A percentile compares a stretch with the other conserved stretches of the same genome.
These are phyloP conservation scores for Lasioglossum baleicum DNA, from an alignment of 1,140 invertebrate genomes.

Conservation along the genomic window DNA sequence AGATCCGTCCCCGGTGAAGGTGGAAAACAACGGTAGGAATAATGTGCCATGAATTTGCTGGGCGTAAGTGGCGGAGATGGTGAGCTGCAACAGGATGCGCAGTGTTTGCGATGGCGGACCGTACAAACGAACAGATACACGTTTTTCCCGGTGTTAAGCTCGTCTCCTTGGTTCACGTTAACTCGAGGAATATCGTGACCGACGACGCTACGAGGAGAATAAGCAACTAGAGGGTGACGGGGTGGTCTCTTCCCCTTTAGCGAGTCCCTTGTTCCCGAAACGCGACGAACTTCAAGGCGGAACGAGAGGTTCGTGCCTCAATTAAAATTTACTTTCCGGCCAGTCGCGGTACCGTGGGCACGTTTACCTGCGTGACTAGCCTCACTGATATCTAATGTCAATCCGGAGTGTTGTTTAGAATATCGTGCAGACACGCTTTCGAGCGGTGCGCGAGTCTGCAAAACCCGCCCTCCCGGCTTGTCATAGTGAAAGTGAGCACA, in stretches of 20 bases:
- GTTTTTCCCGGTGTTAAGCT: not conserved
- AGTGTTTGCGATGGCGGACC: not conserved
- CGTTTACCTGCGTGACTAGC: constrained; percentile 50
- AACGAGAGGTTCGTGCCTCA: constrained; percentile 47
- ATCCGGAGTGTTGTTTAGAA: constrained; percentile 52
- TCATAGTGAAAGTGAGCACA: not conserved
- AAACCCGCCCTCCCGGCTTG: not conserved
- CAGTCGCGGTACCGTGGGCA: constrained; percentile 9
- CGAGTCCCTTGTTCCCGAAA: constrained; percentile 10
- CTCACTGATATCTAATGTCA: constrained; percentile 58
- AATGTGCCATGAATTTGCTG: too few relatives aligned
- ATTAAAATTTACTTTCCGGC: constrained; percentile 55
- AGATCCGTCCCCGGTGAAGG: too few relatives aligned
- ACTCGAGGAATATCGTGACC: not conserved
- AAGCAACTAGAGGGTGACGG: not conserved
- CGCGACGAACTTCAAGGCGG: constrained; percentile 27
- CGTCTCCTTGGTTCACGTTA: not conserved
- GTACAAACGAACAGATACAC: not conserved
- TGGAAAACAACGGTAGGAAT: too few relatives aligned
- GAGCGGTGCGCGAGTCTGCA: not conserved
- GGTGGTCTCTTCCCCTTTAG: too few relatives aligned
- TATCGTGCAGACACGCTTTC: constrained; percentile 24
- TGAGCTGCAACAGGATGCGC: too few relatives aligned
- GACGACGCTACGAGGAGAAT: not conserved
- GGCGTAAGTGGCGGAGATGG: too few relatives aligned